Evolutionary conservation across 2,113 vertebrate species (phyloP), one percentile per base, ranked within the genome.

Genomic region (Melanerpes formicivorus): DNA sequence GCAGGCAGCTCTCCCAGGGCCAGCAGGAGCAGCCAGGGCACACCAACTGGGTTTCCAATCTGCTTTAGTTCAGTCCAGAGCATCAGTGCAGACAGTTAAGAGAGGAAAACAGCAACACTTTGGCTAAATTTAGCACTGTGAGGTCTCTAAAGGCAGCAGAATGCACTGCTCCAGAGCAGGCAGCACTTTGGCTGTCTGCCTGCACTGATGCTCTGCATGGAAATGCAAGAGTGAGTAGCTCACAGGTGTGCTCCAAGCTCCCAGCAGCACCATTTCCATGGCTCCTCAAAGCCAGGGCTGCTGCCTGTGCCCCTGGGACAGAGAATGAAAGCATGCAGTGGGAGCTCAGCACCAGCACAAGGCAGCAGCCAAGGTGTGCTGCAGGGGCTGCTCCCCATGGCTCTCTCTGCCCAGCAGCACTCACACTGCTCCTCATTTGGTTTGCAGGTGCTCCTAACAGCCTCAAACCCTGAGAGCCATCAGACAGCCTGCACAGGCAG

Each of bases 11-110:
- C 55, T 27, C 78, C 32, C 84, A 65, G 58, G 84, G 78, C 96
- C 90, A 64, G 90, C 19, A 70, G 10, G 2, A 92, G 71, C 80
- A 95, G 94, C 71, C 78, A 92, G 73, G 77, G 63, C 91, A 96
- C 54, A 91, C 87, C 95, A 95, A 97, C 97, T 96, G 97, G 96
- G 88, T 97, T 98, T 98, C 91, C 97, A 97, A 96, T 97, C 96
- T 97, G 88, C 96, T 97, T 97, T 96, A 95, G 87, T 97, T 97
- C 95, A 93, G 93, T 94, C 97, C 96, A 97, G 90, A 97, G 90
- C 95, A 95, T 92, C 91, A 84, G 27, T 46, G 74, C 85, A 94
- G 95, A 90, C 88, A 96, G 96, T 62, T 3, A 96, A 95, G 52
- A 93, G 89, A 92, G 74, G 94, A 96, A 97, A 97, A 97, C 93